Conservation (phyloP, 2,797 vertebrate genomes). For the Cheirogaleus major region DNA sequence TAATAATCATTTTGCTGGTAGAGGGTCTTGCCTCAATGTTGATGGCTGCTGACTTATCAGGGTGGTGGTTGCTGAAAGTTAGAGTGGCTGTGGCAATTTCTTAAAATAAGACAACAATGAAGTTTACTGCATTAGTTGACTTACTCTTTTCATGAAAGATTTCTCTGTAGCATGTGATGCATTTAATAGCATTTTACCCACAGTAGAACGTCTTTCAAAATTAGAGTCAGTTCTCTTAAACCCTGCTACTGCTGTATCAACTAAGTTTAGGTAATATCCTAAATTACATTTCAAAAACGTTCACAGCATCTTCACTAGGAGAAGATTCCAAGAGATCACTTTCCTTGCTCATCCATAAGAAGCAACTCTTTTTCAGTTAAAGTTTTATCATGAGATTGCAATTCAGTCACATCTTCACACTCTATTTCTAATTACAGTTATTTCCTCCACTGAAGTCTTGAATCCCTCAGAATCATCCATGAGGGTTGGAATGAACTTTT, state of each 20-base stretch:
- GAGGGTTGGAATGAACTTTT: neutral
- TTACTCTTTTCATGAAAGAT: neutral
- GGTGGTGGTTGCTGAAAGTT: neutral
- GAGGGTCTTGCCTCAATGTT: neutral
- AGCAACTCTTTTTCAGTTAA: too few relatives aligned
- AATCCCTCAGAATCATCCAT: neutral
- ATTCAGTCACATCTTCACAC: neutral
- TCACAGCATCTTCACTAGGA: neutral
- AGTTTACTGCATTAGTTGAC: neutral
- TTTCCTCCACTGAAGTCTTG: neutral
- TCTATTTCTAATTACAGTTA: neutral
- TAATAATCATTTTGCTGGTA: neutral
- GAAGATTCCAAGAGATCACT: neutral
- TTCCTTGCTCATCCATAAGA: neutral
- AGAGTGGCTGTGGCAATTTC: neutral
- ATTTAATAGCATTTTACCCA: neutral
- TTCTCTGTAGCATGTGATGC: neutral
- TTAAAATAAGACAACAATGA: neutral
- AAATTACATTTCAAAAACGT: neutral
- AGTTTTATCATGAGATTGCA: neutral
- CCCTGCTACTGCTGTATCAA: neutral
- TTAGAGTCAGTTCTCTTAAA: neutral
- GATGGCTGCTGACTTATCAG: neutral
- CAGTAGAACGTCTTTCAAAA: neutral
- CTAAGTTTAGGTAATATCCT: neutral